Percentiles rank a stretch among this genome's conserved stretches.
These are phyloP conservation scores for Helogale parvula DNA, from an alignment of 2,113 vertebrate species.

Conservation along the genomic window DNA sequence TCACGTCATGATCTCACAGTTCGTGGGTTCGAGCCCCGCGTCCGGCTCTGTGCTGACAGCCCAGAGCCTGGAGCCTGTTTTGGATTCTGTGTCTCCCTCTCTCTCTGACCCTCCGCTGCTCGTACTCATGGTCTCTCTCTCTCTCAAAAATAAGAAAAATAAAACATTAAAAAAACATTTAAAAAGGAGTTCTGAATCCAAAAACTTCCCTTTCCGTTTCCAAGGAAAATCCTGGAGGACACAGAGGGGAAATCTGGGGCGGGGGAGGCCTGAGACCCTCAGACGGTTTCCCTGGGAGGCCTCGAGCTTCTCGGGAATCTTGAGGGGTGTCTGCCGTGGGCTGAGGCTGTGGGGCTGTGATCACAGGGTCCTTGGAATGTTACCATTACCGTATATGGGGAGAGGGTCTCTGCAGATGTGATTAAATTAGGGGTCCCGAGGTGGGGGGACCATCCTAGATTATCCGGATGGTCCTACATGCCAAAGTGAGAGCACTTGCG, in stretches of 20 bases:
- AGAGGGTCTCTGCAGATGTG: not conserved
- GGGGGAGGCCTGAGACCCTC: not conserved
- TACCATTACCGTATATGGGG: not conserved
- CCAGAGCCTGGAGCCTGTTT: no score
- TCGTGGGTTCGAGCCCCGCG: no score
- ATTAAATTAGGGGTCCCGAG: not conserved
- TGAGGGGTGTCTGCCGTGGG: not conserved
- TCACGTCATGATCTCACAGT: no score
- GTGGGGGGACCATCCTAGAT: not conserved
- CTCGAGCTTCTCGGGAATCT: not conserved
- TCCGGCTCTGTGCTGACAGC: no score
- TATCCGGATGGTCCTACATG: not conserved
- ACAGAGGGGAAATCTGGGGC: not conserved
- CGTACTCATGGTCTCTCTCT: no score
- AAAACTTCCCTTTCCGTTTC: not conserved
- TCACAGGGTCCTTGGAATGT: not conserved
- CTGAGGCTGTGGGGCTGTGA: not conserved
- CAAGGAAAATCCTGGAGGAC: not conserved
- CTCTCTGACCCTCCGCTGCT: no score
- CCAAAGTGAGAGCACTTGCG: rapidly evolving
- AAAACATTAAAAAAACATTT: not conserved
- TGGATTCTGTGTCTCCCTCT: no score
- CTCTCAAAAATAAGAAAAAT: no score
- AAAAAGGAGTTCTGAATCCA: not conserved
- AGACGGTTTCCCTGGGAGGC: not conserved